These are phyloP conservation scores for Aptenodytes forsteri DNA, from an alignment of 2,113 vertebrate genomes.

Conservation along the genomic window DNA sequence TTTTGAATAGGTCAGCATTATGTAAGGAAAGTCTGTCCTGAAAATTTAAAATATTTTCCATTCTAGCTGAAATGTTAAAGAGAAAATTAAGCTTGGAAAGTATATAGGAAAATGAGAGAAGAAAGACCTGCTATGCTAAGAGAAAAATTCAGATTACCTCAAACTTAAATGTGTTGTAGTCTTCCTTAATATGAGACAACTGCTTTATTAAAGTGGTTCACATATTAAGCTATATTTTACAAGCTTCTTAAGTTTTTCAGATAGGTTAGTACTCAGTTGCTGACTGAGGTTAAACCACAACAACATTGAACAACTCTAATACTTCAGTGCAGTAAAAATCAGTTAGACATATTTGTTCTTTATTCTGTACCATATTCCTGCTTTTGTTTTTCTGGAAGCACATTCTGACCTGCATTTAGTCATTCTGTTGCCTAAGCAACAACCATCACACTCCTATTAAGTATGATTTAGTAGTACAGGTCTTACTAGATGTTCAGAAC, in stretches of 20 bases:
- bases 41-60: slow-evolving; percentile 4
- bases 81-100: neutral
- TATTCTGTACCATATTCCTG: slow-evolving; percentile 33
- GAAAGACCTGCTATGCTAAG: neutral
- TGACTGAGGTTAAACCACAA: too few relatives aligned
- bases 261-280: neutral
- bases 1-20: neutral
- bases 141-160: slow-evolving; percentile 6
- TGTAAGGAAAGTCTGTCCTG: neutral
- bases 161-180: neutral
- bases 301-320: slow-evolving; percentile 3
- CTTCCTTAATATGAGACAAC: neutral
- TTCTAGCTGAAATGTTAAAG: neutral
- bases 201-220: neutral
- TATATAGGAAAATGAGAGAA: neutral
- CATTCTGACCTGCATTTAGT: slow-evolving; percentile 87
- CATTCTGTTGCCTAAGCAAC: slow-evolving; percentile 91
- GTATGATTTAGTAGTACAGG: slow-evolving; percentile 73
- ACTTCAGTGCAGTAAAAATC: slow-evolving; percentile 41
- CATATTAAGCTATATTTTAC: neutral
- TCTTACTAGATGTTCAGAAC: slow-evolving; percentile 71
- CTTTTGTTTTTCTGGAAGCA: slow-evolving; percentile 75
- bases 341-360: slow-evolving; percentile 41
- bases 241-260: slow-evolving; percentile 11
- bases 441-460: slow-evolving; percentile 75